Evolutionary conservation across 2,797 vertebrate species (phyloP).

Genomic region (Natrix natrix): DNA sequence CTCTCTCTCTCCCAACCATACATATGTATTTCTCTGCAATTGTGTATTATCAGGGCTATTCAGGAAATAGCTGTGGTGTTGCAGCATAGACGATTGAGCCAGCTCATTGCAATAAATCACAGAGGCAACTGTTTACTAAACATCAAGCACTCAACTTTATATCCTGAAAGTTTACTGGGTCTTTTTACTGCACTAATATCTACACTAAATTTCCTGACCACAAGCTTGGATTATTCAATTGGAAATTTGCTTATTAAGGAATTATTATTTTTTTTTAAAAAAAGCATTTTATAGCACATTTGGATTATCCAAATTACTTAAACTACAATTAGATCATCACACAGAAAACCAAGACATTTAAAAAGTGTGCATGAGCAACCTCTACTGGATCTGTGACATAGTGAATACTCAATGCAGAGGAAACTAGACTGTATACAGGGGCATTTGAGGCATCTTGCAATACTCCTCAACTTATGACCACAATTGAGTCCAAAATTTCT

Average conservation of each 20-base stretch:
- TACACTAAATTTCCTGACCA: neutral
- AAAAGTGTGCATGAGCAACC: neutral
- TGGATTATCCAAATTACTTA: conserved; percentile 4
- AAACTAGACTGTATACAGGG: neutral
- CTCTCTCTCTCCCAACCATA: neutral
- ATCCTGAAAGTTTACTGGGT: neutral
- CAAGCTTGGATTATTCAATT: neutral
- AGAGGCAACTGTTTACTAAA: neutral
- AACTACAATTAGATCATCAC: neutral
- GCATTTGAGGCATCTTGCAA: neutral
- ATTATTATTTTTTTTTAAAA: neutral
- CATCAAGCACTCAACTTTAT: neutral
- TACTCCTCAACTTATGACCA: neutral
- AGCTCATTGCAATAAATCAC: neutral
- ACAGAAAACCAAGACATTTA: neutral
- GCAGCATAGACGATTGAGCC: neutral
- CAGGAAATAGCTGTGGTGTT: neutral
- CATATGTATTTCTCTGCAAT: neutral
- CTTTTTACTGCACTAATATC: neutral
- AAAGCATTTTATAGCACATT: neutral
- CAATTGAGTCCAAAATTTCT: neutral
- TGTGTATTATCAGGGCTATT: neutral
- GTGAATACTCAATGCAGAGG: neutral
- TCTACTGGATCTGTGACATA: neutral
- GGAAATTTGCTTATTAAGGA: neutral